A percentile compares a stretch with the other conserved stretches of the same genome.
These are phyloP conservation scores for Theocolax elegans DNA, from an alignment of 1,140 invertebrate genomes.

Conservation along the genomic window DNA sequence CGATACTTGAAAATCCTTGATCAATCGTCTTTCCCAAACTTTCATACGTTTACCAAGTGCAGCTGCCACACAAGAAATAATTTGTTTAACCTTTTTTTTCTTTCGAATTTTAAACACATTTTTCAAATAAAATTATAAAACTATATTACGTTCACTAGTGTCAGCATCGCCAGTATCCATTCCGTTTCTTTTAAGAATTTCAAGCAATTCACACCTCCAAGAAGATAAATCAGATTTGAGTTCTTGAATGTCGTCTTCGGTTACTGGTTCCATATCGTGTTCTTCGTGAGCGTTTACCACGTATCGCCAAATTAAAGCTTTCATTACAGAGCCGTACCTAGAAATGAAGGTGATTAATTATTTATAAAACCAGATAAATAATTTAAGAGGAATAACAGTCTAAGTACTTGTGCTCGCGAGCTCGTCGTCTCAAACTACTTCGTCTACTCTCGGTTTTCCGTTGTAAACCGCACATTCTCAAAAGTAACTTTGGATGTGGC, in stretches of 20 bases:
- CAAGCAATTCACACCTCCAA: conserved; percentile 84
- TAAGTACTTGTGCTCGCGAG: conserved; percentile 59
- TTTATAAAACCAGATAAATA: neutral
- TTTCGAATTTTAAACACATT: too few relatives aligned
- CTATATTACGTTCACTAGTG: conserved; percentile 77
- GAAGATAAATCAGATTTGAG: conserved; percentile 89
- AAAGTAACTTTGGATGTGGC: conserved; percentile 76
- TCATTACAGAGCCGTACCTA: conserved; percentile 82
- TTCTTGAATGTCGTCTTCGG: conserved; percentile 93
- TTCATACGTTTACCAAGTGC: conserved; percentile 80
- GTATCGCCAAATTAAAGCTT: conserved; percentile 86
- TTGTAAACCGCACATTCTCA: conserved; percentile 73
- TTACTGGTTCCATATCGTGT: conserved; percentile 80
- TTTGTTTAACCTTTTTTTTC: neutral
- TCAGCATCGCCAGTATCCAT: conserved; percentile 80
- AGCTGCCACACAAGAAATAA: conserved; percentile 29
- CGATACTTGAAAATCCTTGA: conserved; percentile 88
- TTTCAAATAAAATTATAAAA: neutral
- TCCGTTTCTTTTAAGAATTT: conserved; percentile 83
- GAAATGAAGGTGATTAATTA: neutral
- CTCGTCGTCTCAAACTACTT: conserved; percentile 69
- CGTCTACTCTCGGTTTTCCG: conserved; percentile 75
- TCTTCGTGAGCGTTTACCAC: conserved; percentile 82
- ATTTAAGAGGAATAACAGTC: neutral
- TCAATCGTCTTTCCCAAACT: conserved; percentile 83